Conservation (phyloP, 1,140 invertebrate genomes). For the Trialeurodes vaporariorum region DNA sequence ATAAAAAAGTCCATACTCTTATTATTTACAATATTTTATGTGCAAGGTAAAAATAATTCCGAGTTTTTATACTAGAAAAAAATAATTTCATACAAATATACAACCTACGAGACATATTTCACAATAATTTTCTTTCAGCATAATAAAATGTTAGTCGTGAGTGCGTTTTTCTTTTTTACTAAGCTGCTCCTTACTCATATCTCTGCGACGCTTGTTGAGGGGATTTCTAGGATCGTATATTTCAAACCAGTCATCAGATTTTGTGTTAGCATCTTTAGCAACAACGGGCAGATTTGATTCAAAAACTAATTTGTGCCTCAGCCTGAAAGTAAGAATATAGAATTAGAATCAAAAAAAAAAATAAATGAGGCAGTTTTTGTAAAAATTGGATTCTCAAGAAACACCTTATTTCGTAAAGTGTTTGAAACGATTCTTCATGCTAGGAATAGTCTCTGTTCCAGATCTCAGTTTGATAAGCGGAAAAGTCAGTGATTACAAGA, state of each 20-base stretch:
- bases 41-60: too few relatives aligned
- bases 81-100: too few relatives aligned
- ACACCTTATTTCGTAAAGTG: background rate
- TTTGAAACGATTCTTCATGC: background rate
- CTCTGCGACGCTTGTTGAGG: constrained; percentile 78
- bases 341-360: background rate
- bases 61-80: too few relatives aligned
- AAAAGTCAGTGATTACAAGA: too few relatives aligned
- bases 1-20: too few relatives aligned
- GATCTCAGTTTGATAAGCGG: too few relatives aligned
- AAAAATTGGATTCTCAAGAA: background rate
- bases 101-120: too few relatives aligned
- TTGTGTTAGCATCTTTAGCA: constrained; percentile 91
- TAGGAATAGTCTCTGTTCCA: background rate
- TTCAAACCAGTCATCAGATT: constrained; percentile 90
- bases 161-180: constrained; percentile 13
- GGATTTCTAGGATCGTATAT: constrained; percentile 92
- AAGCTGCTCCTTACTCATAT: constrained; percentile 38
- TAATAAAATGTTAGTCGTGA: background rate
- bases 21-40: too few relatives aligned
- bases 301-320: constrained; percentile 67
- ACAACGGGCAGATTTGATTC: constrained; percentile 61
- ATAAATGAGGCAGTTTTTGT: background rate
- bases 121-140: too few relatives aligned
- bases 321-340: constrained; percentile 40